phyloP scores from a whole-genome alignment of 2,797 vertebrate genomes.

The Parauchenoglanis punctatus region DNA sequence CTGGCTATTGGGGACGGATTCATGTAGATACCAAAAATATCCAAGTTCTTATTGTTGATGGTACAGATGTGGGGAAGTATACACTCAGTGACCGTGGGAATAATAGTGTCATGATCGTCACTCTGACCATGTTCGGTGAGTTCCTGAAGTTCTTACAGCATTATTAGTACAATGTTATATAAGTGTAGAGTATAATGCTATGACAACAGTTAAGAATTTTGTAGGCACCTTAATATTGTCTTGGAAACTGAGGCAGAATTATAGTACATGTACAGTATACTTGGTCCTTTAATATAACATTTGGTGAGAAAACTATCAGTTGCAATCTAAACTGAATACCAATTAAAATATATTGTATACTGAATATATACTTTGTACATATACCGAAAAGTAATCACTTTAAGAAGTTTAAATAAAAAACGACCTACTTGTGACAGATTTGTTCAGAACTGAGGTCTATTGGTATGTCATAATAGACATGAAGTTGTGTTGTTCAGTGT shows the following conservation, averaged over 20 bases:
- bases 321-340: neutral
- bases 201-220: neutral
- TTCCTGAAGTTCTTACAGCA: neutral
- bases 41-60: conserved; percentile 60
- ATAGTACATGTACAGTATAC: neutral
- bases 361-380: neutral
- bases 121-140: conserved; percentile 67
- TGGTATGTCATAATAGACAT: neutral
- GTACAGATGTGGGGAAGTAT: conserved; percentile 66
- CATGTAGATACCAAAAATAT: neutral
- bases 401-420: neutral
- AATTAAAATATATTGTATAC: neutral
- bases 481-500: neutral
- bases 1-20: conserved; percentile 62
- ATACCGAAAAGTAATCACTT: neutral
- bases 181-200: neutral
- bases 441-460: neutral
- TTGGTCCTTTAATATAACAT: neutral
- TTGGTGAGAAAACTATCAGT: neutral
- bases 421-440: neutral
- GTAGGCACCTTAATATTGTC: neutral
- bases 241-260: neutral
- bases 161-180: neutral
- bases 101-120: conserved; percentile 60
- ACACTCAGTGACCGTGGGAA: conserved; percentile 51